phyloP scores from a whole-genome alignment of 2,888 invertebrate species.

The Mechanitis mazaeus region DNA sequence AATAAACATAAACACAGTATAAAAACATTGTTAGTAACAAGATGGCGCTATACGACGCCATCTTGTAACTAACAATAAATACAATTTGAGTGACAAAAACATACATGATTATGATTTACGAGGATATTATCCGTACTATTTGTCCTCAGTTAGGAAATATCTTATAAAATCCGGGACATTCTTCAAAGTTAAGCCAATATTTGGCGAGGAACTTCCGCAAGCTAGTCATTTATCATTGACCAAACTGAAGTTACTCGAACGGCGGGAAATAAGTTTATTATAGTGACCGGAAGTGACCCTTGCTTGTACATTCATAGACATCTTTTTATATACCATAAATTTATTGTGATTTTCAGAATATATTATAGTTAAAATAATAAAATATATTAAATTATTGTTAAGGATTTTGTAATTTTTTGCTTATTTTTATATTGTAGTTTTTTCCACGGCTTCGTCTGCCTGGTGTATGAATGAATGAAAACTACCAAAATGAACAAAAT shows the following conservation, averaged over 20 bases:
- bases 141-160: constrained; percentile 41
- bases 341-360: no score
- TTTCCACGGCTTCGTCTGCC: no score
- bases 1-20: neutral
- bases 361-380: no score
- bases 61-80: constrained; percentile 1
- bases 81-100: constrained; percentile 18
- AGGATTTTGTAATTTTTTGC: constrained; percentile 14
- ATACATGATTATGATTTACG: constrained; percentile 22
- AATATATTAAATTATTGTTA: neutral
- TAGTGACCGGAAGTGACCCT: constrained; percentile 70
- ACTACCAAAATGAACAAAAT: no score
- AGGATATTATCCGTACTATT: constrained; percentile 37
- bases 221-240: constrained; percentile 73
- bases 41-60: neutral
- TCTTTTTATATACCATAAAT: constrained; percentile 6
- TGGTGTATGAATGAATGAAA: no score
- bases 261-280: constrained; percentile 76
- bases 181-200: constrained; percentile 75
- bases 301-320: constrained; percentile 35
- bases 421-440: no score
- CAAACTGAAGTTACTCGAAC: constrained; percentile 76
- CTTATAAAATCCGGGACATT: constrained; percentile 61
- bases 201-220: constrained; percentile 62
- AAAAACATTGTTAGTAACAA: no score